phyloP scores from a whole-genome alignment of 2,888 invertebrate genomes.

The Elysia crispata region DNA sequence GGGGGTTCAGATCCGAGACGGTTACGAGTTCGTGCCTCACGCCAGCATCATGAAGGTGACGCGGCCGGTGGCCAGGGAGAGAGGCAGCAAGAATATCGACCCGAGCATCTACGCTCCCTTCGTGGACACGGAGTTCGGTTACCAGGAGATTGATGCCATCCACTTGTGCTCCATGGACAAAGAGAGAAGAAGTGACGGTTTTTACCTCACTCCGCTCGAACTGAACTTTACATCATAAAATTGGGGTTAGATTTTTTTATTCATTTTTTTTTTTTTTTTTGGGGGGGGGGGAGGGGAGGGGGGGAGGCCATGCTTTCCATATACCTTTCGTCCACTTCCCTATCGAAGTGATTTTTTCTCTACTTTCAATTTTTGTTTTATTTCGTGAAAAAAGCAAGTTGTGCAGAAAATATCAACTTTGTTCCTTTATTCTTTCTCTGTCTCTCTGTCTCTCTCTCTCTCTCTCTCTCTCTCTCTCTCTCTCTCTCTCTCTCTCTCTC shows the following conservation, averaged over 20 bases:
- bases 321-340: neutral
- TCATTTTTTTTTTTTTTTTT: conserved; percentile 13
- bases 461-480: too few relatives aligned
- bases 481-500: neutral
- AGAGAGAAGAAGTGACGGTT: conserved; percentile 73
- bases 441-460: too few relatives aligned
- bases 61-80: conserved; percentile 69
- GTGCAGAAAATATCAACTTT: too few relatives aligned
- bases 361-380: too few relatives aligned
- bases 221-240: conserved; percentile 49
- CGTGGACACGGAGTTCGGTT: conserved; percentile 73
- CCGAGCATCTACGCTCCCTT: conserved; percentile 71
- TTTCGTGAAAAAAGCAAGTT: too few relatives aligned
- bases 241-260: too few relatives aligned
- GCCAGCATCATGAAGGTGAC: conserved; percentile 77
- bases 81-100: conserved; percentile 72
- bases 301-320: neutral
- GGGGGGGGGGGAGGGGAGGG: neutral
- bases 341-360: neutral
- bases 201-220: conserved; percentile 68
- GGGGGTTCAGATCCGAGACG: conserved; percentile 75
- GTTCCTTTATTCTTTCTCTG: too few relatives aligned
- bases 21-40: conserved; percentile 77
- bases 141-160: conserved; percentile 71
- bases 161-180: conserved; percentile 76